These are phyloP conservation scores for Melanophora roralis DNA, from an alignment of 2,888 invertebrate genomes.

Conservation along the genomic window DNA sequence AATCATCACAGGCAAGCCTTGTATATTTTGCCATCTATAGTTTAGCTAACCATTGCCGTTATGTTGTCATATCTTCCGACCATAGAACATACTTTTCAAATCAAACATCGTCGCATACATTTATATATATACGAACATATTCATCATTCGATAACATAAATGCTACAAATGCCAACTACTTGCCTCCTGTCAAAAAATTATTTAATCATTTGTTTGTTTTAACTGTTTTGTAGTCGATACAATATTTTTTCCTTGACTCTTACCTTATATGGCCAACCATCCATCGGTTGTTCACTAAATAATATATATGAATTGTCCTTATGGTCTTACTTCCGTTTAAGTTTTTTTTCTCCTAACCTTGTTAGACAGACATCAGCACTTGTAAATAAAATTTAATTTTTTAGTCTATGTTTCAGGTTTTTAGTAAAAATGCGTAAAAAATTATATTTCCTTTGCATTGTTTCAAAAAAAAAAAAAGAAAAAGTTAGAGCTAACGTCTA, in stretches of 20 bases:
- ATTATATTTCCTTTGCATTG: slow-evolving; percentile 30
- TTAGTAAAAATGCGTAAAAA: slow-evolving; percentile 38
- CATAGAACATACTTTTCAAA: background rate
- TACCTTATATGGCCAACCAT: background rate
- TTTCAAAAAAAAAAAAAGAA: background rate
- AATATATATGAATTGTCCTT: slow-evolving; percentile 50
- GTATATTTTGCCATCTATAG: background rate
- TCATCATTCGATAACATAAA: slow-evolving; percentile 58
- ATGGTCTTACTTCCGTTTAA: slow-evolving; percentile 57
- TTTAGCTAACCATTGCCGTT: slow-evolving; percentile 28
- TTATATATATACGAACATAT: slow-evolving; percentile 18
- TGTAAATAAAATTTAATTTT: slow-evolving; percentile 59
- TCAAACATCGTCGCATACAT: slow-evolving; percentile 3
- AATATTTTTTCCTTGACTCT: background rate
- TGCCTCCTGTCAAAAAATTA: slow-evolving; percentile 55
- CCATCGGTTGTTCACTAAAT: slow-evolving; percentile 26
- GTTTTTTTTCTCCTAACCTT: slow-evolving; percentile 20
- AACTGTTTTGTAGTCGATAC: slow-evolving; percentile 5
- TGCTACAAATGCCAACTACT: slow-evolving; percentile 59
- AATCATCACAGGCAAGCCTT: slow-evolving; percentile 69
- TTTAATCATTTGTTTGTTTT: background rate
- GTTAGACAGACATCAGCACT: slow-evolving; percentile 47
- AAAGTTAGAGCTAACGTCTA: slow-evolving; percentile 38
- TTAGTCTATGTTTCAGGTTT: slow-evolving; percentile 10
- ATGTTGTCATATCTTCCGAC: slow-evolving; percentile 14